Conservation (phyloP, 1,140 invertebrate genomes). For the Anastrepha obliqua region DNA sequence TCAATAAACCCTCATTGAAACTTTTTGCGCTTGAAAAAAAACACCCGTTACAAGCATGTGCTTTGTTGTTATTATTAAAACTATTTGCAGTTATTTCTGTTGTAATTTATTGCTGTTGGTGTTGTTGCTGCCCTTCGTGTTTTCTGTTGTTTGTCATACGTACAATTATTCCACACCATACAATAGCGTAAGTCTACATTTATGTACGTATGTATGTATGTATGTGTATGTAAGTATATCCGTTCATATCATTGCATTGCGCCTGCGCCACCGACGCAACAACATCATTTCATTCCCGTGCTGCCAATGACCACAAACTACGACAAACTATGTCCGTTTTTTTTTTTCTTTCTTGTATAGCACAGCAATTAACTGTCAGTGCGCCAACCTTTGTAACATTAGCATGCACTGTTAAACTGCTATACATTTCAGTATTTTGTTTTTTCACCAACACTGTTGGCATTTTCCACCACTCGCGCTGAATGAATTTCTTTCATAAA, state of each 20-base stretch:
- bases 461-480: background rate
- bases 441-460: background rate
- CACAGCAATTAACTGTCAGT: slow-evolving; percentile 3
- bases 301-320: slow-evolving; percentile 17
- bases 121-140: background rate
- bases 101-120: background rate
- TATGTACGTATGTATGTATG: background rate
- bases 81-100: background rate
- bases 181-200: background rate
- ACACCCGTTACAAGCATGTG: too few relatives aligned
- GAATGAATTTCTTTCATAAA: background rate
- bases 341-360: background rate
- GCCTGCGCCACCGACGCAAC: slow-evolving; percentile 41
- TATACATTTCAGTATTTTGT: background rate
- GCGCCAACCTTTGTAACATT: slow-evolving; percentile 27
- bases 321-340: too few relatives aligned
- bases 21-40: background rate
- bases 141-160: background rate
- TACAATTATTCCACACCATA: background rate
- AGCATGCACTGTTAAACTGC: slow-evolving; percentile 44
- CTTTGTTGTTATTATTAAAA: background rate
- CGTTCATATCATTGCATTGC: slow-evolving; percentile 4
- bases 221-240: background rate
- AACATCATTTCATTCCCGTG: slow-evolving; percentile 39
- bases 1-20: background rate